Percentiles rank a stretch among this genome's conserved stretches.
phyloP scores from a whole-genome alignment of 2,888 invertebrate species.

The Parnassius mnemosyne region DNA sequence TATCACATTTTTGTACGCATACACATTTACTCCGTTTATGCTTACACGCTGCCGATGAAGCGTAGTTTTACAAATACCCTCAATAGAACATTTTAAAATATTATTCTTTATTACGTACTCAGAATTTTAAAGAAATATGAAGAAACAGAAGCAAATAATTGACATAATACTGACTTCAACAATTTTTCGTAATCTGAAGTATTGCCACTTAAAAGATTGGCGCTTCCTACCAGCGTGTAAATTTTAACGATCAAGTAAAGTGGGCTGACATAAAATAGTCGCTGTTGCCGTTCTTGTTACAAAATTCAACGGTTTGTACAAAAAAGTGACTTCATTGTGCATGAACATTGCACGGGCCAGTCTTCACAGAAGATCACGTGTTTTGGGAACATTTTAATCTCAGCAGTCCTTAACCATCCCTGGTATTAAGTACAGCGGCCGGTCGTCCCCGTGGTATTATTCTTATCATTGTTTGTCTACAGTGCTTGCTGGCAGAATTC shows the following conservation, averaged over 20 bases:
- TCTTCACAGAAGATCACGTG: conserved; percentile 69
- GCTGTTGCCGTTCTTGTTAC: conserved; percentile 10
- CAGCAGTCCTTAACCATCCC: conserved; percentile 37
- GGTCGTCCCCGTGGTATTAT: conserved; percentile 15
- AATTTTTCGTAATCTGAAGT: background rate
- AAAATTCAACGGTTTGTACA: conserved; percentile 61
- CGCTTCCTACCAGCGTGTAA: background rate
- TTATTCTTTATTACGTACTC: too few species aligned
- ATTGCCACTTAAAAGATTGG: background rate
- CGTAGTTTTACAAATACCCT: background rate
- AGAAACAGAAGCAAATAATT: too few species aligned
- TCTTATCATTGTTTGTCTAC: background rate
- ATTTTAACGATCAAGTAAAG: background rate
- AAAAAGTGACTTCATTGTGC: conserved; percentile 77
- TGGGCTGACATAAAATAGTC: background rate
- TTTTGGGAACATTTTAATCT: conserved; percentile 59
- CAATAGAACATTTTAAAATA: too few species aligned
- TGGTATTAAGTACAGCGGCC: conserved; percentile 26
- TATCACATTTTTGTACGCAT: conserved; percentile 25
- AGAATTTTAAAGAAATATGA: too few species aligned
- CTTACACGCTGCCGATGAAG: conserved; percentile 1
- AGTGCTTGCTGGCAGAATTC: too few species aligned
- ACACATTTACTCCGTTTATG: conserved; percentile 2
- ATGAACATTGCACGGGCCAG: conserved; percentile 55
- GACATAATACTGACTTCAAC: too few species aligned